A percentile compares a stretch with the other conserved stretches of the same genome.
Conservation (phyloP, 2,797 vertebrate genomes). For the Gymnothorax javanicus region DNA sequence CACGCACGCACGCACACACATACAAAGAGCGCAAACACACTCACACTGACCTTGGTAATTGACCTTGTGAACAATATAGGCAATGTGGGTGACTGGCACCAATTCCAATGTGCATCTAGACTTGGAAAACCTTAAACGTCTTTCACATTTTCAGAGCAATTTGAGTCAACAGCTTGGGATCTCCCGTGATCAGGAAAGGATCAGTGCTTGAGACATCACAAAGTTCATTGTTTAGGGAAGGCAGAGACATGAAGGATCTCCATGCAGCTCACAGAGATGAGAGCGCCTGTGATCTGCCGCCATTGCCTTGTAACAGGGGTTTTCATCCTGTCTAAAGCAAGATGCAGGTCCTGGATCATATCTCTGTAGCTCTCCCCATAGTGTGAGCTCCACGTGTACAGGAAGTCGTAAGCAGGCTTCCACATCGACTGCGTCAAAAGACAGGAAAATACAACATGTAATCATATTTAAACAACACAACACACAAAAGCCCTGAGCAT, state of each 20-base stretch:
- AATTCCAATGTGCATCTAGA: neutral
- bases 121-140: neutral
- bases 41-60: no score
- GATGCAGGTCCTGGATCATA: slow-evolving; percentile 91
- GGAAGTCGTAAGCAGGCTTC: slow-evolving; percentile 98
- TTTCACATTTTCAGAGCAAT: neutral
- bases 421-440: slow-evolving; percentile 84
- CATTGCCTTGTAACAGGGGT: slow-evolving; percentile 89
- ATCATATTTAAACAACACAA: neutral
- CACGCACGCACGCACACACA: neutral
- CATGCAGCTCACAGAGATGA: slow-evolving; percentile 90
- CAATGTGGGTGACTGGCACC: neutral
- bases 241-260: slow-evolving; percentile 79
- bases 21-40: neutral
- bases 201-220: neutral
- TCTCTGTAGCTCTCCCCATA: slow-evolving; percentile 88
- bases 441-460: slow-evolving; percentile 31
- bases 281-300: slow-evolving; percentile 88
- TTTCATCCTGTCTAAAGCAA: slow-evolving; percentile 93
- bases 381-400: slow-evolving; percentile 87
- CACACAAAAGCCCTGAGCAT: neutral
- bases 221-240: slow-evolving; percentile 64
- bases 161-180: neutral
- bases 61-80: slow-evolving; percentile 5
- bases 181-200: slow-evolving; percentile 4